Evolutionary conservation across 2,888 invertebrate species (phyloP), one percentile per base, ranked within the genome.

Genomic region (Latrodectus elegans): DNA sequence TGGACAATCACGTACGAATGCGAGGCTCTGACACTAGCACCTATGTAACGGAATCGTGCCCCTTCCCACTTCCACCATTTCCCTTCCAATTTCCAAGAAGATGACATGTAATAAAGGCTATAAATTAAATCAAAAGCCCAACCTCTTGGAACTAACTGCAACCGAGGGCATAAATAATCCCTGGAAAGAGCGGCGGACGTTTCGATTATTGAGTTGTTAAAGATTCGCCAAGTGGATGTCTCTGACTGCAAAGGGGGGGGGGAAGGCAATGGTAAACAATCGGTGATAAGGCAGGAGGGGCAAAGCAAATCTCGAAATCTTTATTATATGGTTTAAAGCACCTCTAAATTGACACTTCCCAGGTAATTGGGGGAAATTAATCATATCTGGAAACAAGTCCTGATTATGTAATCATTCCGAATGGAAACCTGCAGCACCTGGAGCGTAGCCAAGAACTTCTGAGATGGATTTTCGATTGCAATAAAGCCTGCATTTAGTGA

Each of bases 151-250:
- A 75, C 83, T 83, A 78, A 84, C 67, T 78, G 68, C 78, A 49
- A 71, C 55, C 26, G 51, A 76, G 73, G 71, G 80, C 80, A 86
- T 86, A 86, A 86, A 86, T 80, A 80, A 86, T 75, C 75, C 74
- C 53, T 80, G 60, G 17, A n/a, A n/a, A 17, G 67, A 26, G 15
- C 12, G 67, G 67, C 77, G 65, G 53, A 11, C 67, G 72, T 84
- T 86, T 80, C 85, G 53, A 70, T 75, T 80, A 86, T 86, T 86
- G 85, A 86, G 85, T 86, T 86, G 85, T 86, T 80, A 86, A 86
- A 68, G 67, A 60, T 52, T 60, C 64, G 80, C 26, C 17, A 26
- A 71, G 49, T 38, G 9, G 78, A 9, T 14, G 12, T 38, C 38
- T 38, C 38, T 38, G 38, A 38, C 38, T 38, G 38, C 4, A 22